Percentiles rank a stretch among this genome's conserved stretches.
These are phyloP conservation scores for Diadumene lineata DNA, from an alignment of 92 coral and sea anemone genomes.

Conservation along the genomic window DNA sequence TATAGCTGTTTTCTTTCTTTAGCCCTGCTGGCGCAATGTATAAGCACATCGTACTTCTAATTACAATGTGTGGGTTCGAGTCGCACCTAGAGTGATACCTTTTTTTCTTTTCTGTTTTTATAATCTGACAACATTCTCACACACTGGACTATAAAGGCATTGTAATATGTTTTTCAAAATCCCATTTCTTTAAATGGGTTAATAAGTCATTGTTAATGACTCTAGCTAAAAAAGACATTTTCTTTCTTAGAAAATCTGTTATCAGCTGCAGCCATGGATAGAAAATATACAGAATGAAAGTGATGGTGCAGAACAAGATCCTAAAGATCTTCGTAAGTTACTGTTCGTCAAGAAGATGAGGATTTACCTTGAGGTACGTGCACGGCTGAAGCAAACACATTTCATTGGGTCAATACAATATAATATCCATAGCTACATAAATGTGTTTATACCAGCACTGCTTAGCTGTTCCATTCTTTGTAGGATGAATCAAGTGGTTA, in stretches of 20 bases:
- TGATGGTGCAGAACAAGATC: slow-evolving; percentile 21
- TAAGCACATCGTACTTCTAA: background rate
- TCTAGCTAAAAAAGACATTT: background rate
- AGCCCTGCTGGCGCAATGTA: no score
- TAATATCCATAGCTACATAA: no score
- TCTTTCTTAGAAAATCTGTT: slow-evolving; percentile 44
- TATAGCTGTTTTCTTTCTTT: background rate
- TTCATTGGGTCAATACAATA: no score
- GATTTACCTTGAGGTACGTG: slow-evolving; percentile 78
- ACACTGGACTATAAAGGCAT: no score
- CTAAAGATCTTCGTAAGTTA: slow-evolving; percentile 59
- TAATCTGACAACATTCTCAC: no score
- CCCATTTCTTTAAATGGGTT: slow-evolving; percentile 4
- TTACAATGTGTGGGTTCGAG: no score
- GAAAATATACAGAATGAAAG: slow-evolving; percentile 57
- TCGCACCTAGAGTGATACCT: no score
- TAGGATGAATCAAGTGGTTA: no score
- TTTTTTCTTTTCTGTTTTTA: no score
- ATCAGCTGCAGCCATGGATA: slow-evolving; percentile 66
- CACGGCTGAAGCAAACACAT: no score
- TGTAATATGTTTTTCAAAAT: background rate
- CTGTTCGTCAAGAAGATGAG: slow-evolving; percentile 79
- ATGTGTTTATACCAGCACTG: no score
- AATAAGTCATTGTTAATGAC: background rate
- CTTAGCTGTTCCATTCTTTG: no score